A percentile compares a stretch with the other conserved stretches of the same genome.
phyloP scores from a whole-genome alignment of 2,888 invertebrate species.

The Drosophila ustulata region DNA sequence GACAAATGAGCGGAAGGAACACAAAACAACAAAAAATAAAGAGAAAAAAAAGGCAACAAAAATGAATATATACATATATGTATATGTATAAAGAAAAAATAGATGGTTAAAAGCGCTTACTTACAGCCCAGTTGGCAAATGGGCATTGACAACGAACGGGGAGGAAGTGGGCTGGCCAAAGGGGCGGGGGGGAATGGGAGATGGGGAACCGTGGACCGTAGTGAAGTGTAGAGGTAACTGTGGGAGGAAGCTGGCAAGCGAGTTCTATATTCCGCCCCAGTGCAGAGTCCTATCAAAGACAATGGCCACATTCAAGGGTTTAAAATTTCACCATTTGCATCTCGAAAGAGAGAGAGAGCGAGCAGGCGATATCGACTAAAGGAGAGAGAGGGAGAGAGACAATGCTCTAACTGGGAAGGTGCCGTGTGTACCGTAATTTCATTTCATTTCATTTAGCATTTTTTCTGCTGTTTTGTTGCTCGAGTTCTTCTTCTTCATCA shows the following conservation, averaged over 20 bases:
- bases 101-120: slow-evolving; percentile 70
- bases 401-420: neutral
- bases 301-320: slow-evolving; percentile 81
- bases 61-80: slow-evolving; percentile 31
- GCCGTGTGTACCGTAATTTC: slow-evolving; percentile 64
- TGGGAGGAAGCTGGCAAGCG: slow-evolving; percentile 15
- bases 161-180: slow-evolving; percentile 37
- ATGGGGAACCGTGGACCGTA: neutral
- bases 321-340: slow-evolving; percentile 81
- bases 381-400: neutral
- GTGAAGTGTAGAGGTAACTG: slow-evolving; percentile 44
- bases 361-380: neutral
- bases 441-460: slow-evolving; percentile 78
- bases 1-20: slow-evolving; percentile 68
- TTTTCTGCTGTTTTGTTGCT: slow-evolving; percentile 40
- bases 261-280: slow-evolving; percentile 7
- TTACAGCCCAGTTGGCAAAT: slow-evolving; percentile 79
- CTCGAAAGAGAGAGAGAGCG: slow-evolving; percentile 8
- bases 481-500: slow-evolving; percentile 24
- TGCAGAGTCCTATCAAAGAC: slow-evolving; percentile 65
- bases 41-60: slow-evolving; percentile 25
- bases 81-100: slow-evolving; percentile 17
- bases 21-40: slow-evolving; percentile 27
- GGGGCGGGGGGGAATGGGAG: neutral
- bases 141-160: slow-evolving; percentile 47